A percentile compares a stretch with the other conserved stretches of the same genome.
phyloP scores from a whole-genome alignment of 2,888 invertebrate species.

The Notodonta ziczac region DNA sequence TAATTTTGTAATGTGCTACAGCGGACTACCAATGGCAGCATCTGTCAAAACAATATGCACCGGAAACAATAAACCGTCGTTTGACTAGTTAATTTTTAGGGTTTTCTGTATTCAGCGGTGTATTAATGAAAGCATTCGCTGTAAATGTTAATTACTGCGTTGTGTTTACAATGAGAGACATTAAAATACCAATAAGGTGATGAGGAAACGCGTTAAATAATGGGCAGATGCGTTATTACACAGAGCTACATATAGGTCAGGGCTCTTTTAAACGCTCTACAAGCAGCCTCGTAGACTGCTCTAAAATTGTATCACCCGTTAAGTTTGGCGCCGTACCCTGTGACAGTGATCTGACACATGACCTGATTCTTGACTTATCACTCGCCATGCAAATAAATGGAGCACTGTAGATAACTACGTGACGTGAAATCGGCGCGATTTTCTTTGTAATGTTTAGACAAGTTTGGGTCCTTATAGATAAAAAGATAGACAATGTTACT shows the following conservation, averaged over 20 bases:
- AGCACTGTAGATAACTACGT: too few relatives aligned
- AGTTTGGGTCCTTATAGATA: too few relatives aligned
- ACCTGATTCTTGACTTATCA: too few relatives aligned
- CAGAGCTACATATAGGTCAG: neutral
- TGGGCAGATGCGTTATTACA: neutral
- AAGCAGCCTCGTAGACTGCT: neutral
- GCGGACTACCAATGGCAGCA: slow-evolving; percentile 51
- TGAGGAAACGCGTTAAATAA: slow-evolving; percentile 1
- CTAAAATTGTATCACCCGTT: neutral
- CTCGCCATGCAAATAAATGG: too few relatives aligned
- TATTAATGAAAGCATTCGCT: slow-evolving; percentile 35
- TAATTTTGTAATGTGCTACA: slow-evolving; percentile 27
- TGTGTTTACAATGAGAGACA: slow-evolving; percentile 12
- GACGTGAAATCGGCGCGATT: too few relatives aligned
- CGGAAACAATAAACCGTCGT: slow-evolving; percentile 72
- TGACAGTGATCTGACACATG: too few relatives aligned
- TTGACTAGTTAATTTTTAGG: slow-evolving; percentile 52
- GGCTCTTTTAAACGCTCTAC: neutral
- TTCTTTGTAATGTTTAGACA: too few relatives aligned
- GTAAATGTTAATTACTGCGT: slow-evolving; percentile 37
- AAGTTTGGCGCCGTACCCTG: too few relatives aligned
- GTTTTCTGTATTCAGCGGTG: slow-evolving; percentile 33
- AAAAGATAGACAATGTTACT: too few relatives aligned
- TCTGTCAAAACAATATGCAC: slow-evolving; percentile 75
- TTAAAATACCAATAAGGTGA: slow-evolving; percentile 24